phyloP scores from a whole-genome alignment of 2,113 vertebrate species.

The Ceyx margarethae region DNA sequence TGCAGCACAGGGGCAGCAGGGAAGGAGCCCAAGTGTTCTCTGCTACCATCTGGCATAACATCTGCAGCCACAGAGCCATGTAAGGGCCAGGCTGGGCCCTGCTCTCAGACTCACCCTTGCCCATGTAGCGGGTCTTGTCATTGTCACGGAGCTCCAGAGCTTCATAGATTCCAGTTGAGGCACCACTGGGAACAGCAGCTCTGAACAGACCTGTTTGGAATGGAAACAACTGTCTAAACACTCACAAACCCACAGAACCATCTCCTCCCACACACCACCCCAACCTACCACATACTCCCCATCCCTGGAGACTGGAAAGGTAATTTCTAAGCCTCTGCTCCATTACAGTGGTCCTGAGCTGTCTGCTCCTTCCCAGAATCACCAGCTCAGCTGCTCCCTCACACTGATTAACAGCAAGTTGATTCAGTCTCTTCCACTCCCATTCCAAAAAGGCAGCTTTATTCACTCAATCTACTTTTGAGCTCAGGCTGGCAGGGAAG shows the following conservation, averaged over 20 bases:
- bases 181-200: slow-evolving; percentile 96
- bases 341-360: not conserved
- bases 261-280: not conserved
- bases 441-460: not conserved
- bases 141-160: slow-evolving; percentile 97
- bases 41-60: not conserved
- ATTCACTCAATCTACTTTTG: not conserved
- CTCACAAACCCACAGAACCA: not conserved
- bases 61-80: fast-evolving
- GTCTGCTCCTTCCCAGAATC: not conserved
- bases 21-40: not conserved
- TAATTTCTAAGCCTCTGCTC: not conserved
- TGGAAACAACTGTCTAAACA: not conserved
- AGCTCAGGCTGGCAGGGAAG: not conserved
- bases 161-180: slow-evolving; percentile 97
- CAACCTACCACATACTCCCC: not conserved
- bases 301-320: not conserved
- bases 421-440: not conserved
- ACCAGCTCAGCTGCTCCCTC: not conserved
- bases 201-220: slow-evolving; percentile 87
- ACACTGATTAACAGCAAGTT: not conserved
- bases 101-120: slow-evolving; percentile 82
- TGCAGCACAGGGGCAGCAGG: fast-evolving
- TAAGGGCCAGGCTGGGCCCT: not conserved
- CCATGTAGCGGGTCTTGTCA: slow-evolving; percentile 95